Evolutionary conservation across 2,113 vertebrate genomes (phyloP).

Genomic region (Trematomus loennbergii): DNA sequence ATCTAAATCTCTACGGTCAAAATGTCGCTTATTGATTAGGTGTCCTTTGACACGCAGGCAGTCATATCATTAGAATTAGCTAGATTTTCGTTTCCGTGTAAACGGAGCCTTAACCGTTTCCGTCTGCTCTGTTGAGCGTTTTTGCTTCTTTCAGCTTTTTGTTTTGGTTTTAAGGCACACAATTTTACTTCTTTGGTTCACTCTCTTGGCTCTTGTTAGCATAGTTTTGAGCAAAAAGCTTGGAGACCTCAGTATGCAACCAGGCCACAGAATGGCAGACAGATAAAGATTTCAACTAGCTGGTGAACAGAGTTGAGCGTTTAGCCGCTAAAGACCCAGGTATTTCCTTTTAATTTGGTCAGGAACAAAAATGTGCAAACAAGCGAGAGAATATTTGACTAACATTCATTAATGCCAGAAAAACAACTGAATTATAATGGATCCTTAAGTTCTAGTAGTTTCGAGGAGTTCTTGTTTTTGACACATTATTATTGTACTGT

Average conservation of each 20-base stretch:
- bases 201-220: background rate
- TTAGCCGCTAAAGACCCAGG: background rate
- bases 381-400: background rate
- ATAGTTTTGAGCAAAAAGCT: background rate
- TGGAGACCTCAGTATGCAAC: too few relatives aligned
- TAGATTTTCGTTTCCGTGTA: too few relatives aligned
- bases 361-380: too few relatives aligned
- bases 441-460: background rate
- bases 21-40: too few relatives aligned
- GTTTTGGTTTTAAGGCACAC: background rate
- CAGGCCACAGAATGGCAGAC: too few relatives aligned
- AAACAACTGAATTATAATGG: too few relatives aligned
- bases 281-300: background rate
- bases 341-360: background rate
- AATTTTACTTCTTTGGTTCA: background rate
- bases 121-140: too few relatives aligned
- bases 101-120: too few relatives aligned
- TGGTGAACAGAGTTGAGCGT: background rate
- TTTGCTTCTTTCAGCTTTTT: too few relatives aligned
- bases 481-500: background rate
- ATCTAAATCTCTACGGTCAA: too few relatives aligned
- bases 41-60: too few relatives aligned
- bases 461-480: background rate
- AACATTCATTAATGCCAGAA: background rate
- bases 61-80: too few relatives aligned